A percentile compares a stretch with the other conserved stretches of the same genome.
Evolutionary conservation across 2,113 vertebrate genomes (phyloP).

Genomic region (Herpailurus yagouaroundi): DNA sequence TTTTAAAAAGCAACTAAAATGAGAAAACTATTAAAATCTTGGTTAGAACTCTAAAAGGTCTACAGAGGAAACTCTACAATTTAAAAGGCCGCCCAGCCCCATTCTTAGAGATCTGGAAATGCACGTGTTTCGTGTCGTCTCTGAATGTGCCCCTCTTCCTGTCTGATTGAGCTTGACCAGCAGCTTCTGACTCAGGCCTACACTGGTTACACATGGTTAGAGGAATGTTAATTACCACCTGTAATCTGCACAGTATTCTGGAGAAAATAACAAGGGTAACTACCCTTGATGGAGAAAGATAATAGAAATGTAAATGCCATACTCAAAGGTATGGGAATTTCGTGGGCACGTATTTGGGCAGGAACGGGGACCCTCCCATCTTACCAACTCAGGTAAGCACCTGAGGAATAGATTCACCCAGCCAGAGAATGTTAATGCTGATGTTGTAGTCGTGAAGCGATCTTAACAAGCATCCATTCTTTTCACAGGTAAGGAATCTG

Average conservation of each 20-base stretch:
- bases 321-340: background rate
- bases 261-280: background rate
- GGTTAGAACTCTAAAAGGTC: background rate
- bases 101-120: background rate
- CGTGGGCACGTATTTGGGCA: background rate
- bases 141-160: too few species aligned
- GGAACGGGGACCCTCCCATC: background rate
- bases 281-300: background rate
- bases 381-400: accelerated
- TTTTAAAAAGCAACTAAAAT: background rate
- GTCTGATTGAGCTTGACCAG: background rate
- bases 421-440: background rate
- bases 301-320: background rate
- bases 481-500: background rate
- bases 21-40: background rate
- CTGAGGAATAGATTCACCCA: background rate
- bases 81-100: background rate
- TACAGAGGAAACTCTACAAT: background rate
- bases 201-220: background rate
- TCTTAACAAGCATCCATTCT: background rate
- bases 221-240: constrained; percentile 54
- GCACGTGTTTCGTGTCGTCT: accelerated
- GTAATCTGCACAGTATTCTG: background rate
- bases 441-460: too few species aligned
- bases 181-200: background rate